Evolutionary conservation across 2,113 vertebrate species (phyloP).

Genomic region (Silurus asotus): DNA sequence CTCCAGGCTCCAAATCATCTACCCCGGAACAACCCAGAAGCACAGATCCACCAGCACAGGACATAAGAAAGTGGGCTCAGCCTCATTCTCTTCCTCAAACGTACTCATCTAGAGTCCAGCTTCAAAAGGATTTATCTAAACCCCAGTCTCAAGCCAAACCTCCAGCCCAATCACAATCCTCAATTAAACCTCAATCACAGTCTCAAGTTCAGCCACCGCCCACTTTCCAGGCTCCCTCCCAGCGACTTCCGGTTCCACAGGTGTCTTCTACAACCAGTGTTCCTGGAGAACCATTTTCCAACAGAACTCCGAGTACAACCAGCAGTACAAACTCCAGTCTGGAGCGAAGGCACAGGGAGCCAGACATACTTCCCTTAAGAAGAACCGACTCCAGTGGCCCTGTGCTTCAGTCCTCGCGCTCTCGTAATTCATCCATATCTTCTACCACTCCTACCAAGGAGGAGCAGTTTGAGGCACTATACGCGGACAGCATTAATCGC

Average conservation of each 20-base stretch:
- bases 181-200: conserved; percentile 41
- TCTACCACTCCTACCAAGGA: conserved; percentile 80
- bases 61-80: conserved; percentile 46
- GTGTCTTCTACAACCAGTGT: conserved; percentile 54
- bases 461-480: conserved; percentile 85
- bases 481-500: conserved; percentile 87
- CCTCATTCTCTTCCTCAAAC: conserved; percentile 46
- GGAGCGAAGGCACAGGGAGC: conserved; percentile 73
- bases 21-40: conserved; percentile 64
- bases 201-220: conserved; percentile 39
- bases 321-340: conserved; percentile 69
- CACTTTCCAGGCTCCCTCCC: conserved; percentile 39
- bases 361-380: conserved; percentile 87
- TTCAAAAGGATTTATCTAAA: conserved; percentile 37
- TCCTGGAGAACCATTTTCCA: conserved; percentile 52
- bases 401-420: conserved; percentile 72
- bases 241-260: conserved; percentile 56
- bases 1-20: conserved; percentile 49
- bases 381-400: conserved; percentile 84
- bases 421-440: conserved; percentile 79
- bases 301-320: conserved; percentile 58
- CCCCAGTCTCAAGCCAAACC: conserved; percentile 49
- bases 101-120: conserved; percentile 37
- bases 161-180: conserved; percentile 53
- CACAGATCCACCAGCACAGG: conserved; percentile 26